Evolutionary conservation across 1,140 invertebrate genomes (phyloP).

Genomic region (Leguminivora glycinivorella): DNA sequence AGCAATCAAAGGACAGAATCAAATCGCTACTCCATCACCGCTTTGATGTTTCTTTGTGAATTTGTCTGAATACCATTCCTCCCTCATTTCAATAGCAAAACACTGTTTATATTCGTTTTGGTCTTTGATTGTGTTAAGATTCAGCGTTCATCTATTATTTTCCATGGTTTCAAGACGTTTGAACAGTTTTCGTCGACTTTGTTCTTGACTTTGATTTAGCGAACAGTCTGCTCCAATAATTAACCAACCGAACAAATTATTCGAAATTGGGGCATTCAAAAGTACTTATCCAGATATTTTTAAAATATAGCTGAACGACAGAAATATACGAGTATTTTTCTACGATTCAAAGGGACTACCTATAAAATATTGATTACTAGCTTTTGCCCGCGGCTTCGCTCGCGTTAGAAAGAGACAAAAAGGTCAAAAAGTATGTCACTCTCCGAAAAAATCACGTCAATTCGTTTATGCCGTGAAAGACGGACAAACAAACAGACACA

Average conservation of each 20-base stretch:
- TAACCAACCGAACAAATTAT: not conserved
- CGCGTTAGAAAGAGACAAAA: too few relatives aligned
- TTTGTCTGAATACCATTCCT: constrained; percentile 45
- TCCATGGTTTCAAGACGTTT: not conserved
- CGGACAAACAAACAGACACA: too few relatives aligned
- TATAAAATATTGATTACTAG: too few relatives aligned
- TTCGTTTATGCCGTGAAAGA: too few relatives aligned
- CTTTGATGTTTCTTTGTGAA: constrained; percentile 65
- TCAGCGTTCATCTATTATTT: constrained; percentile 5
- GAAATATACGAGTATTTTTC: not conserved
- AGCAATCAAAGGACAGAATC: constrained; percentile 68
- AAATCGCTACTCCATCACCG: constrained; percentile 52
- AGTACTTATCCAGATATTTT: not conserved
- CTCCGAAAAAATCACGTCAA: too few relatives aligned
- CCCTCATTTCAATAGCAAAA: constrained; percentile 45
- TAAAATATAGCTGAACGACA: not conserved
- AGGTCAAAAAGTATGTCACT: too few relatives aligned
- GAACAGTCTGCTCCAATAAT: not conserved
- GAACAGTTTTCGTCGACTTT: not conserved
- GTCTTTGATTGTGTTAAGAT: constrained; percentile 35
- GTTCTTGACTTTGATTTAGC: constrained; percentile 12
- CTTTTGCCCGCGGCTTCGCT: too few relatives aligned
- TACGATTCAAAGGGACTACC: not conserved
- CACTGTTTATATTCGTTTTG: constrained; percentile 35
- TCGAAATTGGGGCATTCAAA: not conserved